Conservation (phyloP, 2,888 invertebrate species). For the Ennomos fuscantarius region DNA sequence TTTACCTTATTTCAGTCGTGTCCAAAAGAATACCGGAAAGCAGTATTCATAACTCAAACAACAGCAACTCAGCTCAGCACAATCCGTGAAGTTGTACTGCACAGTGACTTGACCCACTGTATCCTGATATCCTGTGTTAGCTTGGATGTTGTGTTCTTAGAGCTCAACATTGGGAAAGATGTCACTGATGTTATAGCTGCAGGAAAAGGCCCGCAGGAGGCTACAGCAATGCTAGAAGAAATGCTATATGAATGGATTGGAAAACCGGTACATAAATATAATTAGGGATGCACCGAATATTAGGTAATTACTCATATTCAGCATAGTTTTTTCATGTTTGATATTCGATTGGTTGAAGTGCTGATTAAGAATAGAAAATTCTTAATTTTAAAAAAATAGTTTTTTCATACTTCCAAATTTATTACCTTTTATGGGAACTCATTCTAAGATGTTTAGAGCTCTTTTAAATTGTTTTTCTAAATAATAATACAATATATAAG, state of each 20-base stretch:
- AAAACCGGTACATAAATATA: slow-evolving; percentile 70
- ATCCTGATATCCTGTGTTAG: slow-evolving; percentile 85
- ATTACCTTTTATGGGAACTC: no score
- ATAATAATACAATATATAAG: no score
- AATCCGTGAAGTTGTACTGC: slow-evolving; percentile 85
- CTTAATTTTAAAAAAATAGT: no score
- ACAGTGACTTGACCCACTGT: slow-evolving; percentile 86
- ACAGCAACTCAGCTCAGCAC: slow-evolving; percentile 82
- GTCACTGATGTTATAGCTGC: slow-evolving; percentile 64
- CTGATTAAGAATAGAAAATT: no score
- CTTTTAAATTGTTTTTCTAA: no score
- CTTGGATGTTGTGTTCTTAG: slow-evolving; percentile 81
- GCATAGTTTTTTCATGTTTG: no score
- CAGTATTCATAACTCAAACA: slow-evolving; percentile 85
- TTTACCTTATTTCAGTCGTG: slow-evolving; percentile 55
- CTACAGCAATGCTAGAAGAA: slow-evolving; percentile 64
- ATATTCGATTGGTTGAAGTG: no score
- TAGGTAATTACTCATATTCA: no score
- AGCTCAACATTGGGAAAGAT: slow-evolving; percentile 69
- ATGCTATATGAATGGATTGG: slow-evolving; percentile 83
- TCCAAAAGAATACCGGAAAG: slow-evolving; percentile 68
- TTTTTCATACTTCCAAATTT: no score
- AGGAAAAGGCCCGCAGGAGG: slow-evolving; percentile 63
- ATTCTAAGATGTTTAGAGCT: no score
- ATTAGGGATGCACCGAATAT: no score